phyloP scores from a whole-genome alignment of 1,140 invertebrate genomes.

The Octopus bimaculoides region DNA sequence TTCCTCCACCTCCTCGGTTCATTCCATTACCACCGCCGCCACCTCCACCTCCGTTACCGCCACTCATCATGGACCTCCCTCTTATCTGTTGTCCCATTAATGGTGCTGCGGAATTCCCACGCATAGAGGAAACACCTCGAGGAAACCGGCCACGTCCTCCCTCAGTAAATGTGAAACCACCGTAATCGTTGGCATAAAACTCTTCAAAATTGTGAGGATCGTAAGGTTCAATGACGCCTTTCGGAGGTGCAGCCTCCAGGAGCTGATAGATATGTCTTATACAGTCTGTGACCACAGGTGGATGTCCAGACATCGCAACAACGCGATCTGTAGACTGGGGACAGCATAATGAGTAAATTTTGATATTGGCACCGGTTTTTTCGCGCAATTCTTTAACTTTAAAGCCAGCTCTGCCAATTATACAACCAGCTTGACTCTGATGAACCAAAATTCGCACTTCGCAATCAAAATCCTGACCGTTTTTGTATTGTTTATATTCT shows the following conservation, averaged over 20 bases:
- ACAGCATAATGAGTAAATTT: slow-evolving; percentile 93
- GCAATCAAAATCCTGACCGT: slow-evolving; percentile 70
- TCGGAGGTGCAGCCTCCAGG: slow-evolving; percentile 84
- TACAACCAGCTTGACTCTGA: slow-evolving; percentile 95
- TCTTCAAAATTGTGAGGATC: slow-evolving; percentile 95
- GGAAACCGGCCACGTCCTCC: slow-evolving; percentile 33
- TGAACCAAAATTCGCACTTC: slow-evolving; percentile 94
- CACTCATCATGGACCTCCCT: slow-evolving; percentile 3
- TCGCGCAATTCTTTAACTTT: slow-evolving; percentile 98
- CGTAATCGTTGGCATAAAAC: slow-evolving; percentile 87
- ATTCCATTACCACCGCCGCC: slow-evolving; percentile 17
- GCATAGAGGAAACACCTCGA: slow-evolving; percentile 23
- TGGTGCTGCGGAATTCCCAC: background rate
- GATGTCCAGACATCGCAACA: slow-evolving; percentile 83
- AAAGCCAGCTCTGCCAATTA: slow-evolving; percentile 92
- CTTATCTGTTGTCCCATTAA: background rate
- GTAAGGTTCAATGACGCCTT: slow-evolving; percentile 86
- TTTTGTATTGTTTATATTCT: slow-evolving; percentile 63
- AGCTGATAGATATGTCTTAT: slow-evolving; percentile 83
- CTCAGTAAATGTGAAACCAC: slow-evolving; percentile 67
- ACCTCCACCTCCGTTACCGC: slow-evolving; percentile 20
- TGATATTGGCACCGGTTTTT: slow-evolving; percentile 93
- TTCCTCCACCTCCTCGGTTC: slow-evolving; percentile 27
- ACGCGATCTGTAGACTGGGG: slow-evolving; percentile 94
- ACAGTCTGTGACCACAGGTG: slow-evolving; percentile 79